phyloP scores from a whole-genome alignment of 2,888 invertebrate genomes.

The Rotaria socialis region DNA sequence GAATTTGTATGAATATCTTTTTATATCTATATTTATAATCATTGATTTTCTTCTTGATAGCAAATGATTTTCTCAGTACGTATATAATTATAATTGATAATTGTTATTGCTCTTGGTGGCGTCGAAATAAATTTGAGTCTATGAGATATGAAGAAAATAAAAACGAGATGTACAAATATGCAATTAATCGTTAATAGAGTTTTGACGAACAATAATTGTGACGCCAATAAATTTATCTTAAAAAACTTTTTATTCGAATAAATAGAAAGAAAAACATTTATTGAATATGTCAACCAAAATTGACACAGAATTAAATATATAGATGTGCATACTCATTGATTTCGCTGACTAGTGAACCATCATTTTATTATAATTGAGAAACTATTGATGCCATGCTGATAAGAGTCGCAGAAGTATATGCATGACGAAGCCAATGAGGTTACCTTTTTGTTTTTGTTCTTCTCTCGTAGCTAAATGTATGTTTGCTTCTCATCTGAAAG shows the following conservation, averaged over 20 bases:
- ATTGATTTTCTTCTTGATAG: not conserved
- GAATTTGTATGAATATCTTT: no score
- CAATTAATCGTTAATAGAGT: not conserved
- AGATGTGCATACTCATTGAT: not conserved
- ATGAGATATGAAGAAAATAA: not conserved
- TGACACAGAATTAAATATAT: not conserved
- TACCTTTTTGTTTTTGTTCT: not conserved
- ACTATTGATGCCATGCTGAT: not conserved
- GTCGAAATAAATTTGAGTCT: not conserved
- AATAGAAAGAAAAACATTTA: not conserved
- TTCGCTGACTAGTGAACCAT: not conserved
- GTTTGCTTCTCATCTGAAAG: not conserved
- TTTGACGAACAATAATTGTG: not conserved
- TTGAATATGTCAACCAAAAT: no score
- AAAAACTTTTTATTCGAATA: not conserved
- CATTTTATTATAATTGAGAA: not conserved
- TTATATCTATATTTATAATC: not conserved
- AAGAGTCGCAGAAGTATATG: not conserved
- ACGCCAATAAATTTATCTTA: not conserved
- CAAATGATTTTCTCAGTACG: not conserved
- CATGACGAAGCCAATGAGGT: not conserved
- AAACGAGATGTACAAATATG: not conserved
- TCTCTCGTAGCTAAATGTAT: not conserved
- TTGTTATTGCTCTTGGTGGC: not conserved
- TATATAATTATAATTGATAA: not conserved